A percentile compares a stretch with the other conserved stretches of the same genome.
Conservation (phyloP, 2,113 vertebrate species). For the Podilymbus podiceps region DNA sequence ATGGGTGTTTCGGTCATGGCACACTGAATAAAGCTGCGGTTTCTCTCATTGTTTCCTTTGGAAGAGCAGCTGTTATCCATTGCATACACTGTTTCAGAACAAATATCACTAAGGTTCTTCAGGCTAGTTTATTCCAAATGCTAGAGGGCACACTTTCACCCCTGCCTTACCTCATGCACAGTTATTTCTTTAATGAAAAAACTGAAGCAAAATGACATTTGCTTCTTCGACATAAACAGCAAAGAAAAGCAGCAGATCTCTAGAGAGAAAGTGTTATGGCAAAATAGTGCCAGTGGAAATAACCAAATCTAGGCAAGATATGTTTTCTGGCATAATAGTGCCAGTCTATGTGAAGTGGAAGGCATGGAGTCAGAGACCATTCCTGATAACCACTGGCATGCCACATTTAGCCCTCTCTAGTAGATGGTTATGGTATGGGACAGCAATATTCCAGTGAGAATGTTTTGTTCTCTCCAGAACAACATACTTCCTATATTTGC, state of each 20-base stretch:
- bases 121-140: neutral
- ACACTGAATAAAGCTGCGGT: neutral
- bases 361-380: neutral
- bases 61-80: neutral
- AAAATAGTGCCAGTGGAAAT: neutral
- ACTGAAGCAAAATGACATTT: no score
- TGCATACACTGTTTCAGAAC: neutral
- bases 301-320: neutral
- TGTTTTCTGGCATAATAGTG: neutral
- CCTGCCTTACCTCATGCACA: neutral
- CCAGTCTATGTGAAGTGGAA: neutral
- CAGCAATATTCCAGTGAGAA: neutral
- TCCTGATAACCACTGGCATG: neutral
- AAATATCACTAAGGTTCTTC: neutral
- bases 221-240: neutral
- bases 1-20: neutral
- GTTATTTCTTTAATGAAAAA: neutral
- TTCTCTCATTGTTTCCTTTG: neutral
- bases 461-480: neutral
- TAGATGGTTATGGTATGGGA: neutral
- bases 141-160: neutral
- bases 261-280: neutral
- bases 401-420: neutral
- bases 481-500: neutral
- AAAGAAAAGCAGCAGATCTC: neutral